Evolutionary conservation across 2,797 vertebrate genomes (phyloP).

Genomic region (Melanotaenia trifasciata): DNA sequence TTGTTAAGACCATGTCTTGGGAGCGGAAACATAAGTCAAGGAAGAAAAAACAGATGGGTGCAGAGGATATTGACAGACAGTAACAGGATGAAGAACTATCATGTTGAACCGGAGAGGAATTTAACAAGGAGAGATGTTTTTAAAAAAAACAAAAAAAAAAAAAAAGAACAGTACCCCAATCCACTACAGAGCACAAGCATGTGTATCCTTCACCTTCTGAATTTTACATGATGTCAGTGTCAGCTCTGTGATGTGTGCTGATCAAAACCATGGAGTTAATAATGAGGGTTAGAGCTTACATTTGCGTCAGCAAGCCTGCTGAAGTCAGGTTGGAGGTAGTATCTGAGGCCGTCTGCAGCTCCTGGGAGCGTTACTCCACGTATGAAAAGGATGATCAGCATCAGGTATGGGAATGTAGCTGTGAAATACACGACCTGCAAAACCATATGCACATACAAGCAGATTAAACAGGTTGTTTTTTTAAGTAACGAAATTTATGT

Average conservation of each 20-base stretch:
- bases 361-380: slow-evolving; percentile 91
- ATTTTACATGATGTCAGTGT: not conserved
- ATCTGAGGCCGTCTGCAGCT: slow-evolving; percentile 85
- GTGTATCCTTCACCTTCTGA: not conserved
- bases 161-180: not conserved
- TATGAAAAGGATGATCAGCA: slow-evolving; percentile 90
- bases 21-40: slow-evolving; percentile 32
- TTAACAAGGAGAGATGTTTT: slow-evolving; percentile 1
- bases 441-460: slow-evolving; percentile 16
- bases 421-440: slow-evolving; percentile 94
- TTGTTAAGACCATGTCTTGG: slow-evolving; percentile 31
- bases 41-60: not conserved
- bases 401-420: slow-evolving; percentile 90
- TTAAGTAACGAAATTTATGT: no score
- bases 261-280: not conserved
- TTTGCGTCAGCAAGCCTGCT: slow-evolving; percentile 75
- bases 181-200: not conserved
- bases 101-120: not conserved
- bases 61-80: not conserved
- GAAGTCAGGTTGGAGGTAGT: slow-evolving; percentile 88
- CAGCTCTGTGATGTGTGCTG: no score
- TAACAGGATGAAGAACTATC: slow-evolving; percentile 27
- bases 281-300: slow-evolving; percentile 75
- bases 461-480: not conserved
- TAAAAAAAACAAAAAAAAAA: not conserved